Evolutionary conservation across 2,797 vertebrate species (phyloP), one percentile per base, ranked within the genome.

Genomic region (Hozukius guyotensis): DNA sequence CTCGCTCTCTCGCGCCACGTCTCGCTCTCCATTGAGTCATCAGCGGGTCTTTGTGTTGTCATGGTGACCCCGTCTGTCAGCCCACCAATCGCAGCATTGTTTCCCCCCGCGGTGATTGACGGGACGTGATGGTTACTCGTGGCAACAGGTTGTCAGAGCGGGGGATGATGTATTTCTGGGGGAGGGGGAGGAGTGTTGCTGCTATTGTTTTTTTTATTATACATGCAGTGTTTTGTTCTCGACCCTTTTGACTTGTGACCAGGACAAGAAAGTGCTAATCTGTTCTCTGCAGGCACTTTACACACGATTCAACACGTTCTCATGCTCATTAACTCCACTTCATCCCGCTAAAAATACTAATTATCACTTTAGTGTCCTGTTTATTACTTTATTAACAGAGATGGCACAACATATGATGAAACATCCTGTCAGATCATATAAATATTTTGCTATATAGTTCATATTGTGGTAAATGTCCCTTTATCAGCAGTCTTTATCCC

Each of bases 31-130:
- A 82, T 88, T 83, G 73, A 88, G 80, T 85, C 83, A 61, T 88
- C 83, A 73, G 78, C 63, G 3, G 83, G 73, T 75, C 78, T 91
- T 80, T 87, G 82, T 55, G 87, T 92, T 87, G 88, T 83, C 88
- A 89, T 88, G 83, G 85, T 34, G 78, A 91, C 88, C 59, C 81
- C 11, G 55, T 74, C 84, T 56, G 53, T 82, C 89, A 82, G 68
- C 73, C 72, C 82, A 73, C 77, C 84, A 80, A 80, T 77, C 53
- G 3, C 67, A 22, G 81, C 82, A 81, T 91, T 91, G 88, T 91
- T 65, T 62, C 42, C 31, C 18, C 14, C 27, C 1, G 1, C 22
- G 1, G 60, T 88, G 92, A 92, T 78, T 89, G 90, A 90, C 88
- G 25, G 84, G 85, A 65, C 4, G 65, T 32, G 73, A 76, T 36